A percentile compares a stretch with the other conserved stretches of the same genome.
Conservation (phyloP, 1,140 invertebrate species). For the Saccostrea glomerata region DNA sequence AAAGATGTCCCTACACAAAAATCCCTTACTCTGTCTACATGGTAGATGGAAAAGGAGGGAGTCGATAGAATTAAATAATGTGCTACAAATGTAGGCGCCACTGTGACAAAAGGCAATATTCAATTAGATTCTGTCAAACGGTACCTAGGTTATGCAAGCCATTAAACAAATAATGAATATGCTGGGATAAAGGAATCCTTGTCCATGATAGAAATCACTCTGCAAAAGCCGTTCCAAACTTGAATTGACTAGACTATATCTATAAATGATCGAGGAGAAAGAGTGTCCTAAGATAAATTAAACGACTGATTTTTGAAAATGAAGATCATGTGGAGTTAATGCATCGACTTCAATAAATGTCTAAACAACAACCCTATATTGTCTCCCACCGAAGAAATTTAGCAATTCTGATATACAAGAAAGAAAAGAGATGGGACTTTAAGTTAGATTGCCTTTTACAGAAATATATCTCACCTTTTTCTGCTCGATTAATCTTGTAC, state of each 20-base stretch:
- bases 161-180: background rate
- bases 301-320: too few species aligned
- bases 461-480: background rate
- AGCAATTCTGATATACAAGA: too few species aligned
- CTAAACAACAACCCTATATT: too few species aligned
- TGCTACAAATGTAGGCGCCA: background rate
- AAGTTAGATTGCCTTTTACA: too few species aligned
- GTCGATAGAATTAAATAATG: background rate
- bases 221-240: background rate
- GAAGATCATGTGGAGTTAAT: too few species aligned
- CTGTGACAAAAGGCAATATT: background rate
- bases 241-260: background rate
- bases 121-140: background rate
- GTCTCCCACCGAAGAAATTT: too few species aligned
- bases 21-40: background rate
- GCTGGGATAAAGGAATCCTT: background rate
- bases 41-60: background rate
- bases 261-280: background rate
- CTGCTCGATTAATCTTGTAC: slow-evolving; percentile 29
- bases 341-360: too few species aligned
- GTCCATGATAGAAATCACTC: background rate
- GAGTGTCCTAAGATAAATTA: background rate
- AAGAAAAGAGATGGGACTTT: too few species aligned
- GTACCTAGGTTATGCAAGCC: background rate
- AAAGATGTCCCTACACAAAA: background rate